Base-by-base conservation (phyloP, 2,888 invertebrate genomes). In the Catotricha subobsoleta region DNA sequence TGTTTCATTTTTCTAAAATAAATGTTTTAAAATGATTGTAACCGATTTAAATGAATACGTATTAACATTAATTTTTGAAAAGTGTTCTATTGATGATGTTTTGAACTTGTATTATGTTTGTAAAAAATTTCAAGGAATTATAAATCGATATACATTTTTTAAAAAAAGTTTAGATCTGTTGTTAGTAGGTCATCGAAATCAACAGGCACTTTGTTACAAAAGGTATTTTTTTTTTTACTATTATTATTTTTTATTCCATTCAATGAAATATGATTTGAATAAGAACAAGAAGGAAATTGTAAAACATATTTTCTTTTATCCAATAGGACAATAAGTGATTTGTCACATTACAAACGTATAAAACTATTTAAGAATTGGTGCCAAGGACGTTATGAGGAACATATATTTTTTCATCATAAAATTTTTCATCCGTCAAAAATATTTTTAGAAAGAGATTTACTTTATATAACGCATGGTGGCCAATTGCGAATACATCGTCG, bases 341-440 rank as follows among this genome's bases (percentile, higher is more conserved):
- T 52, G 31, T 58, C 53, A 21, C 57, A 50, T 44, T 58, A 46
- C 25, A 64, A 50, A 48, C 58, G 50, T 38, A 54, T 50, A 47
- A 58, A 48, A 54, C 56, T 54, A 54, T 62, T 52, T 54, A 60
- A 58, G n/a, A 72, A 74, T 50, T 74, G 74, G 74, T 51, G 60
- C n/a, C 57, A 55, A 36, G 74, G 72, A 2, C 56, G 56, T 38
- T 74, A 68, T 48, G 52, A 56, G 12, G 68, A 68, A 46, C 58
- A 55, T 23, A 52, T 60, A 12, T 56, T 67, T 31, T 61, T 66
- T 41, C 61, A 62, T 35, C 61, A 65, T 38, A 52, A 52, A 5
- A 55, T 54, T 33, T 68, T 66, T 54, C 62, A 63, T 46, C 64
- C 71, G 51, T 69, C 74, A 31, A 69, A 69, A 62, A 48, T 75